Base-by-base conservation (phyloP, 2,113 vertebrate species). In the Cranoglanis bouderius region DNA sequence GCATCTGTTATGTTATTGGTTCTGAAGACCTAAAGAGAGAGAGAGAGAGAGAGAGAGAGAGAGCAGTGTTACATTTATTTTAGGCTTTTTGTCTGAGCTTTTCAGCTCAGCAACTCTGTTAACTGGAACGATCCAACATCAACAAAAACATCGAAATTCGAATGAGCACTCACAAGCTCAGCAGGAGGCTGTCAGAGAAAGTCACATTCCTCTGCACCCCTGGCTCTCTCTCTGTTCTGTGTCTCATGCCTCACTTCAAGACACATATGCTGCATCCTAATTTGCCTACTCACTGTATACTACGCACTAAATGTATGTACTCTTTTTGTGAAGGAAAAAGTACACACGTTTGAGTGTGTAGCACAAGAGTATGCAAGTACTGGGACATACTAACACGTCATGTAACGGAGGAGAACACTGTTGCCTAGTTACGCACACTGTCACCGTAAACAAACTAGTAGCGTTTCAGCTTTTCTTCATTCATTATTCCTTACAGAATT, bases 41-140 rank as follows among this genome's bases (percentile, higher is more conserved):
- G 78, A 81, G n/a, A 81, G n/a, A 55, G 51, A 55, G 16, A 81
- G 49, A 81, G n/a, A 55, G 18, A 82, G 51, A 82, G 75, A 29
- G 12, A 14, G 16, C 0, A 16, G 43, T 6, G 40, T 26, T 46
- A 29, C 13, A 51, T 51, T 51, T 51, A n/a, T 78, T 49, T 49
- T 49, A n/a, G 6, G 24, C 1, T 16, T 51, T 49, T 78, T 51
- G 4, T 78, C 13, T n/a, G 19, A 49, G 46, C 75, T 26, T 51
- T 51, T 49, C 75, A 51, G 75, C 46, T 78, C 43, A 18, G 75
- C 46, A 51, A n/a, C 43, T n/a, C 26, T 78, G 26, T 51, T 78
- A 78, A 35, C n/a, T 57, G 32, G 51, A 82, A 55, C 35, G 57
- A 82, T 35, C 24, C 7, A 24, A n/a, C 3, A 6, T 82, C n/a